phyloP scores from a whole-genome alignment of 2,888 invertebrate species.

The Drosophila austrosaltans region DNA sequence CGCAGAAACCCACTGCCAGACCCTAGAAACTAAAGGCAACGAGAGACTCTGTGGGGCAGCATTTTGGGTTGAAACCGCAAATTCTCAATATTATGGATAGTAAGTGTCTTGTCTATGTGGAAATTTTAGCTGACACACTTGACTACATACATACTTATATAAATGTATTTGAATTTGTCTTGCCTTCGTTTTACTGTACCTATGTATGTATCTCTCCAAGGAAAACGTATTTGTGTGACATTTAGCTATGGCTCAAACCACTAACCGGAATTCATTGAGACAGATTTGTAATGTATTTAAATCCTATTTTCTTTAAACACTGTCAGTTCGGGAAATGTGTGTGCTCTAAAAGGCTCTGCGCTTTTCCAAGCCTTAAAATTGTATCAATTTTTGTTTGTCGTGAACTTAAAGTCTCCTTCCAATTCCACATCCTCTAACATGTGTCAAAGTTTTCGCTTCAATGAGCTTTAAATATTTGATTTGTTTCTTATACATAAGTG shows the following conservation, averaged over 20 bases:
- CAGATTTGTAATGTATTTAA: no score
- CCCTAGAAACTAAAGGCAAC: conserved; percentile 58
- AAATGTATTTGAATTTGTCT: no score
- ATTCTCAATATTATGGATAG: conserved; percentile 31
- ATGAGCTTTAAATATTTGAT: conserved; percentile 79
- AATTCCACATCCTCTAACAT: conserved; percentile 50
- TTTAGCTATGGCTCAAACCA: no score
- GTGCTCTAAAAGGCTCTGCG: conserved; percentile 12
- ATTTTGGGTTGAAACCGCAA: conserved; percentile 30
- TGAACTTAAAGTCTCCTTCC: conserved; percentile 2
- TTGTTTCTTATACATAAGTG: conserved; percentile 47
- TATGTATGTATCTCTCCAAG: no score
- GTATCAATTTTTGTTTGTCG: background rate
- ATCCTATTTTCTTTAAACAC: no score
- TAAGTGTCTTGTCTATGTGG: conserved; percentile 41
- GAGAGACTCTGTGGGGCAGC: conserved; percentile 6
- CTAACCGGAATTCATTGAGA: no score
- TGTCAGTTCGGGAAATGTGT: no score
- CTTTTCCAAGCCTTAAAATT: conserved; percentile 24
- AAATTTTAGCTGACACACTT: conserved; percentile 4
- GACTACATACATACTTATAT: no score
- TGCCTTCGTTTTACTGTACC: no score
- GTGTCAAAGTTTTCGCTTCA: conserved; percentile 77
- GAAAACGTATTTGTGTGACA: no score
- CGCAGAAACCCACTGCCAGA: conserved; percentile 39